These are phyloP conservation scores for Cladorhizidae sp. DNA, from an alignment of 37 sponge, comb jelly and placozoan genomes.

Conservation along the genomic window DNA sequence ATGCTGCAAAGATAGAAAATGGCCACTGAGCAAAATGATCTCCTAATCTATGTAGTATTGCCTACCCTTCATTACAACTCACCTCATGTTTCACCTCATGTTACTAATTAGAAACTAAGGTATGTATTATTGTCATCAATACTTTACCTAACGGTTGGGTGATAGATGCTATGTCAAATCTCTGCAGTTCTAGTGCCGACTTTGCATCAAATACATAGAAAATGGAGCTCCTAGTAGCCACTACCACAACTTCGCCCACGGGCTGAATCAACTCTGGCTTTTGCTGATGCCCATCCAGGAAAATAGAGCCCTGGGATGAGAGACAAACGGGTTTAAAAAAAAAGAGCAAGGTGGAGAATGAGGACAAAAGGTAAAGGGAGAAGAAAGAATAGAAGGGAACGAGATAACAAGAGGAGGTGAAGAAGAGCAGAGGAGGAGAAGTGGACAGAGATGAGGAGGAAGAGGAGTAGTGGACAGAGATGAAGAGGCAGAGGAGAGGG, in stretches of 20 bases:
- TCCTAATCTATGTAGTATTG: no score
- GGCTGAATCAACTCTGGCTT: conserved; percentile 21
- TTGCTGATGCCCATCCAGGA: background rate
- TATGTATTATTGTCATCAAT: background rate
- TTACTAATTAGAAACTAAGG: background rate
- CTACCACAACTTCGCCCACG: conserved; percentile 34
- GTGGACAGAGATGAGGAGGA: no score
- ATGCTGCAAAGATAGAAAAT: no score
- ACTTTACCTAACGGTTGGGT: conserved; percentile 21
- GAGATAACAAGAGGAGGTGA: background rate
- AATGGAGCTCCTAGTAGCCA: conserved; percentile 1
- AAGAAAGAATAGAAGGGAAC: background rate
- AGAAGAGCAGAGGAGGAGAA: background rate
- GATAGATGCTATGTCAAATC: conserved; percentile 23
- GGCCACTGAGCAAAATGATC: no score
- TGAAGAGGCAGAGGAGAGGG: background rate
- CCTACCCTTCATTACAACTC: no score
- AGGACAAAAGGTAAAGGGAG: background rate
- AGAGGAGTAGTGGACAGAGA: background rate
- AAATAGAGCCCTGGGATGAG: conserved; percentile 37
- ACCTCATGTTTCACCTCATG: background rate
- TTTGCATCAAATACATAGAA: conserved; percentile 40
- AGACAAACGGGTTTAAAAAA: background rate
- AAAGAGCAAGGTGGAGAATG: background rate
- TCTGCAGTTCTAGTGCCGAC: conserved; percentile 14